These are phyloP conservation scores for Choristoneura fumiferana DNA, from an alignment of 1,140 invertebrate genomes.

Conservation along the genomic window DNA sequence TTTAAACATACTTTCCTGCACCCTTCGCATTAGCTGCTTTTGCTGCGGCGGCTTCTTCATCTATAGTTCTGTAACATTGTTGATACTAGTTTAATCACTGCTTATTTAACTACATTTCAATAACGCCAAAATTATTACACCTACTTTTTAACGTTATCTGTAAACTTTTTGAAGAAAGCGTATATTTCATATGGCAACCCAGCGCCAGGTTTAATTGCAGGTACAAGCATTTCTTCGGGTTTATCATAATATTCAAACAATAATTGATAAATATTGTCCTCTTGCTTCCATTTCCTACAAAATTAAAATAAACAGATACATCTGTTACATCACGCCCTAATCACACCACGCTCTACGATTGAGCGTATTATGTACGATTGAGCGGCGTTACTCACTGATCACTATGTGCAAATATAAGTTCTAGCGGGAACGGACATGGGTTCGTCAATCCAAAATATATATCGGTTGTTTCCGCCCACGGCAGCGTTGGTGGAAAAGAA, in stretches of 20 bases:
- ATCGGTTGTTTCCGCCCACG: slow-evolving; percentile 59
- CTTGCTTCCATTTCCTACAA: slow-evolving; percentile 61
- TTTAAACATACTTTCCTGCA: slow-evolving; percentile 36
- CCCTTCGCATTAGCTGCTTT: slow-evolving; percentile 30
- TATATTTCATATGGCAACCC: slow-evolving; percentile 51
- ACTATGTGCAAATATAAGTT: slow-evolving; percentile 65
- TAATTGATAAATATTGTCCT: slow-evolving; percentile 62
- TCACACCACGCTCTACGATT: no score
- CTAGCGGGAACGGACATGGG: slow-evolving; percentile 67
- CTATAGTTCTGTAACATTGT: slow-evolving; percentile 35
- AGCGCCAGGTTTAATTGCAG: slow-evolving; percentile 49
- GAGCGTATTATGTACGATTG: no score
- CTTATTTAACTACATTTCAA: no score
- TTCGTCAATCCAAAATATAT: slow-evolving; percentile 68
- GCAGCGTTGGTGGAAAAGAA: slow-evolving; percentile 57
- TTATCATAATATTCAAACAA: slow-evolving; percentile 65
- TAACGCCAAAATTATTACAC: neutral
- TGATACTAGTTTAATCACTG: no score
- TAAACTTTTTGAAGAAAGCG: slow-evolving; percentile 48
- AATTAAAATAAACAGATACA: neutral
- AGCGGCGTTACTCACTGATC: slow-evolving; percentile 48
- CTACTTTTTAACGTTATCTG: slow-evolving; percentile 52
- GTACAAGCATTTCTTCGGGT: slow-evolving; percentile 63
- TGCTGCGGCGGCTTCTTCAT: slow-evolving; percentile 43
- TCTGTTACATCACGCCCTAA: no score